Evolutionary conservation across 1,140 invertebrate species (phyloP), one percentile per base, ranked within the genome.

Genomic region (Zaprionus camerounensis): DNA sequence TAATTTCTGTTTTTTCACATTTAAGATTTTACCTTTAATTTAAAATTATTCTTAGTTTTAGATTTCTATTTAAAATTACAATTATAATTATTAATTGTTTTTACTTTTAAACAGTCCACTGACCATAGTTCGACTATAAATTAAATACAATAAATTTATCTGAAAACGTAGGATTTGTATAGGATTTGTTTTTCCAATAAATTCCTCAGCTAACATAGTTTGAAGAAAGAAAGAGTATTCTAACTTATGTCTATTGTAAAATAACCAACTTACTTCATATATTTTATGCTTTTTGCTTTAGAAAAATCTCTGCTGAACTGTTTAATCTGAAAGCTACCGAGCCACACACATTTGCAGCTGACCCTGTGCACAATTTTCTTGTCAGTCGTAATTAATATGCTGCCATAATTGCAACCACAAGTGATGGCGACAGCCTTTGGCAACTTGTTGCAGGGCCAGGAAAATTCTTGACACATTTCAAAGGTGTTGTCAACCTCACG

Each of bases 391-490:
- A 49, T 49, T 49, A 22, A 49, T 70, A 58, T 24, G 24, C 26
- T 15, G 57, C 57, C 12, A 28, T 11, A 55, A 44, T 17, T 17
- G 41, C 41, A 46, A 46, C 41, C 41, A 17, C 41, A 17, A 46
- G n/a, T 7, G 41, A 44, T 17, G 41, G 41, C 15, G 12, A 49
- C 17, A 13, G 17, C 46, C 46, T 5, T 13, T 15, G 24, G 34
- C n/a, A 56, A 71, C 68, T 75, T 75, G 72, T 75, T 75, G 72
- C 72, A 70, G 26, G 12, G 36, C 17, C 24, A 17, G 15, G 44
- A 62, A 73, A 68, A 68, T 67, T 67, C 41, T 41, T 49, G 55
- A 44, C 64, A 67, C 64, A 73, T 73, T 58, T 73, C 49, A 51
- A 53, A 68, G 57, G 34, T 67, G 34, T 57, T 36, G 26, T 36